Percentiles rank a stretch among this genome's conserved stretches.
Conservation (phyloP, 2,113 vertebrate species). For the Montifringilla adamsi region DNA sequence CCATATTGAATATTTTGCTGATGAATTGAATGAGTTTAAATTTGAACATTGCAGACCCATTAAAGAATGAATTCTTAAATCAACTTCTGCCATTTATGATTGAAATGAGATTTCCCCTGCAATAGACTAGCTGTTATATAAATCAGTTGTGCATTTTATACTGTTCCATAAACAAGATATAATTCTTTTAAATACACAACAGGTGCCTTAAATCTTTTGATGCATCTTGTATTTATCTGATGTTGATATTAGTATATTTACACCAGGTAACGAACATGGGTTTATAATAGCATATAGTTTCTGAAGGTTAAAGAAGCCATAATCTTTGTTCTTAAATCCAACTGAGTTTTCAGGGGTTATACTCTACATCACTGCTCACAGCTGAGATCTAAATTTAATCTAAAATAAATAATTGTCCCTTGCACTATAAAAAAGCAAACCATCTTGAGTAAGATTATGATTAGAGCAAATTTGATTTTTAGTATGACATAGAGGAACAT, state of each 20-base stretch:
- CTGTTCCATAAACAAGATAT: constrained; percentile 88
- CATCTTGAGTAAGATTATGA: neutral
- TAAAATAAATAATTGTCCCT: constrained; percentile 41
- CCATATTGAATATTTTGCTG: constrained; percentile 96
- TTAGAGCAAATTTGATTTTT: constrained; percentile 22
- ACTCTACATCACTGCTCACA: constrained; percentile 14
- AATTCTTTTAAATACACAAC: constrained; percentile 87
- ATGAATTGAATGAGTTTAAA: constrained; percentile 99
- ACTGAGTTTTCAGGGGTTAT: constrained; percentile 46
- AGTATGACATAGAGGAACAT: constrained; percentile 21
- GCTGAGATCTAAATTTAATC: constrained; percentile 31
- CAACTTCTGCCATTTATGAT: constrained; percentile 95
- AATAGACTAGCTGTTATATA: constrained; percentile 81
- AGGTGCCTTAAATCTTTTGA: constrained; percentile 82
- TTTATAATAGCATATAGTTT: constrained; percentile 34
- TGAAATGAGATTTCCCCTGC: constrained; percentile 94
- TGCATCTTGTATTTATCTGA: constrained; percentile 81
- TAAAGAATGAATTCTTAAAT: constrained; percentile 98
- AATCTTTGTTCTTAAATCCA: constrained; percentile 21
- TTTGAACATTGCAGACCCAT: constrained; percentile 94
- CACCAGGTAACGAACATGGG: constrained; percentile 47
- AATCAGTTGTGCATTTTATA: constrained; percentile 90
- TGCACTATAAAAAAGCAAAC: constrained; percentile 19
- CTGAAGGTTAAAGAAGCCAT: constrained; percentile 65
- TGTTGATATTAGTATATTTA: constrained; percentile 70